Percentiles rank a stretch among this genome's conserved stretches.
Conservation (phyloP, 1,140 invertebrate species). For the Adelges cooleyi region DNA sequence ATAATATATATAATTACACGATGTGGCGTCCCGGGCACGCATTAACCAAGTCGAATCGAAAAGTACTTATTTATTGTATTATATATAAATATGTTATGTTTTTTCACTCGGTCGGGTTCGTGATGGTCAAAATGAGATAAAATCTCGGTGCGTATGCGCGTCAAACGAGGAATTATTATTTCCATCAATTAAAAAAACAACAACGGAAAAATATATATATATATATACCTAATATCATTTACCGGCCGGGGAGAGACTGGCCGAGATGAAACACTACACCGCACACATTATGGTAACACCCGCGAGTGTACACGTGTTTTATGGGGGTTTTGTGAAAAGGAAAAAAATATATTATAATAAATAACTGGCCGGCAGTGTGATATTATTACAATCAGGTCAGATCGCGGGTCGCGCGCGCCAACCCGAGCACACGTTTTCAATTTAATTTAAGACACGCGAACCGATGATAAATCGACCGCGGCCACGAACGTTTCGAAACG, state of each 20-base stretch:
- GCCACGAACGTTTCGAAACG: slow-evolving; percentile 22
- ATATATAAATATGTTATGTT: no score
- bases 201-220: neutral
- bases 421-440: slow-evolving; percentile 22
- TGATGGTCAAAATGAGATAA: neutral
- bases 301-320: neutral
- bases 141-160: neutral
- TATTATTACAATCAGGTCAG: slow-evolving; percentile 9
- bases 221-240: no score
- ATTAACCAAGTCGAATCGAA: no score
- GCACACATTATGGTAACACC: no score
- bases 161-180: slow-evolving; percentile 4
- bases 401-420: slow-evolving; percentile 3
- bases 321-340: neutral
- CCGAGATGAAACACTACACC: no score
- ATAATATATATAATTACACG: no score
- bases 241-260: no score
- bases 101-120: no score
- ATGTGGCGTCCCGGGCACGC: no score
- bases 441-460: slow-evolving; percentile 18
- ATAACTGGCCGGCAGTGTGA: neutral
- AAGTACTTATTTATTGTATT: no score
- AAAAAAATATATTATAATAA: no score
- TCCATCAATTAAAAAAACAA: neutral
- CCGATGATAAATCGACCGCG: slow-evolving; percentile 21